Base-by-base conservation (phyloP, 2,113 vertebrate genomes). In the Sisor rabdophorus region DNA sequence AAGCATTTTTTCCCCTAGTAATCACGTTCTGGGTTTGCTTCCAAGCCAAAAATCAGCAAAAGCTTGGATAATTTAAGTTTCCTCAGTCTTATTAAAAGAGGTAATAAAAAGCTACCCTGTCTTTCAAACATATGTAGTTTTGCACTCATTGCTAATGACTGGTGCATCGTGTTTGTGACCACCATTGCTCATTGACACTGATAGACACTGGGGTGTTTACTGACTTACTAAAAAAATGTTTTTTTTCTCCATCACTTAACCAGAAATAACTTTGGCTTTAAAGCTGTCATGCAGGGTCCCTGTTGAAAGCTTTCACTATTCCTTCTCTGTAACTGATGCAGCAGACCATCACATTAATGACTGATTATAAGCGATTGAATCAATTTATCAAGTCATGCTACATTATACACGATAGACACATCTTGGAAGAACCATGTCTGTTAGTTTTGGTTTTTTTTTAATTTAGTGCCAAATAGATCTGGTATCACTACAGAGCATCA, bases 21-120 rank as follows among this genome's bases (percentile, higher is more conserved):
- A 79, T 81, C 63, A 78, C 73, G 71, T 54, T 68, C 71, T 78
- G 28, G 15, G 55, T 76, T 74, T 65, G 84, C 83, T 84, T 82
- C 84, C 82, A 44, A 81, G 82, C 40, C 40, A 44, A 79, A 81
- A 85, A 84, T 80, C 36, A 59, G 59, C 26, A 71, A 77, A 69
- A 78, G 71, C 74, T 65, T 61, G 75, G 78, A 75, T 80, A 60
- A 61, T 64, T 30, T n/a, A 44, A 63, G 71, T 74, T 26, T 47
- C 73, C 80, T 79, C 76, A 48, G 30, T 68, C 74, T 53, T 55
- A 73, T 50, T 60, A 75, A 64, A 83, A 79, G 71, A 75, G 80
- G 72, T 80, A 80, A 81, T 55, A 8, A 36, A 40, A 72, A 72
- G 81, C 81, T 72, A 82, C 80, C 77, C 81, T 84, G 77, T 75